Conservation (phyloP, 2,113 vertebrate genomes). For the Callopanchax toddi region DNA sequence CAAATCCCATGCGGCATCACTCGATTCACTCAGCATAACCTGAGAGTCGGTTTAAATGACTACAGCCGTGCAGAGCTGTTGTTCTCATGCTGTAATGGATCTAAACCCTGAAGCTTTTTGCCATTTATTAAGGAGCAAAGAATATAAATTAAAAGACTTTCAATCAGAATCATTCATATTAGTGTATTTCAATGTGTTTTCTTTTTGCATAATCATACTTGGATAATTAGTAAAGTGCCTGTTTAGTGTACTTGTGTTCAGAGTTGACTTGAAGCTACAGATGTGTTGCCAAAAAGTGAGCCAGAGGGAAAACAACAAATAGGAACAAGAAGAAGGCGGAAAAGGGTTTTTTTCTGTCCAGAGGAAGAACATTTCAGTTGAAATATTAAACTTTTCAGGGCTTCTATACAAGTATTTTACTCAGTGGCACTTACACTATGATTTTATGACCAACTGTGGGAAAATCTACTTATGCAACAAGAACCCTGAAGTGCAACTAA, state of each 20-base stretch:
- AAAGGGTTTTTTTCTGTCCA: neutral
- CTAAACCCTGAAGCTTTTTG: constrained; percentile 2
- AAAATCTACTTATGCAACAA: neutral
- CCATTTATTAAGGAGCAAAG: neutral
- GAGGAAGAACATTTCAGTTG: neutral
- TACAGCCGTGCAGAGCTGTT: constrained; percentile 7
- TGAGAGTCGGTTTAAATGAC: constrained; percentile 2
- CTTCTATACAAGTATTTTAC: no score
- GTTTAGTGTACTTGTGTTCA: neutral
- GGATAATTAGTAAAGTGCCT: neutral
- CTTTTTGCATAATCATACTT: neutral
- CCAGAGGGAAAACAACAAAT: no score
- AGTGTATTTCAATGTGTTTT: neutral
- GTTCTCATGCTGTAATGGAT: constrained; percentile 4
- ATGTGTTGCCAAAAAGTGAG: no score
- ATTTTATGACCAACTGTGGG: neutral
- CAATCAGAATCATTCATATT: neutral
- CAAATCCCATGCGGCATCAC: constrained; percentile 15
- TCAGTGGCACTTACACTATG: neutral
- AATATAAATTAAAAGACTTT: neutral
- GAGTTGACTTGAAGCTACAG: neutral
- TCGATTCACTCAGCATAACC: constrained; percentile 24
- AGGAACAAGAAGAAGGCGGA: neutral
- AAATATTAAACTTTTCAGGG: neutral
- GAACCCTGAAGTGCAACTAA: neutral